These are phyloP conservation scores for Pseudotriccus pelzelni DNA, from an alignment of 2,797 vertebrate species.

Conservation along the genomic window DNA sequence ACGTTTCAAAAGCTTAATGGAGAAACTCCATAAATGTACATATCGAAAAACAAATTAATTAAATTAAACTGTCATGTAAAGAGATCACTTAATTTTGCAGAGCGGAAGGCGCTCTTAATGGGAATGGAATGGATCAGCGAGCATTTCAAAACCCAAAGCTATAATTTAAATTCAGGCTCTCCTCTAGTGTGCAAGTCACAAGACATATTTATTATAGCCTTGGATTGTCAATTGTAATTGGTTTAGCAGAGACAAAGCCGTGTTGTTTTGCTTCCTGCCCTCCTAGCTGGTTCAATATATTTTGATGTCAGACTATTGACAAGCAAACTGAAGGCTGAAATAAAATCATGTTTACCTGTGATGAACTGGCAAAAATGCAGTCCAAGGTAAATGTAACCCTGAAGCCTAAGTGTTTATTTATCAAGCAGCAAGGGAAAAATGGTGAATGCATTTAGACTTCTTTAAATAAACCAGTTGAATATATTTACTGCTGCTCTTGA, in stretches of 20 bases:
- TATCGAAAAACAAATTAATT: constrained; percentile 54
- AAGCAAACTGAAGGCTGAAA: constrained; percentile 23
- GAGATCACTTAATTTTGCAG: constrained; percentile 60
- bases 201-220: constrained; percentile 63
- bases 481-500: not conserved
- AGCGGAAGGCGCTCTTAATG: constrained; percentile 60
- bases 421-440: not conserved
- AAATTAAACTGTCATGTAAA: constrained; percentile 65
- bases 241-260: constrained; percentile 58
- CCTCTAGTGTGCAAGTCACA: constrained; percentile 56
- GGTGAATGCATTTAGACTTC: not conserved
- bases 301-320: constrained; percentile 54
- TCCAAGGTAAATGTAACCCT: not conserved
- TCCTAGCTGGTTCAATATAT: constrained; percentile 32
- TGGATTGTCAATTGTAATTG: constrained; percentile 56
- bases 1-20: constrained; percentile 42
- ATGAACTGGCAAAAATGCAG: constrained; percentile 31
- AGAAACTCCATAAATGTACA: constrained; percentile 16
- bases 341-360: constrained; percentile 15
- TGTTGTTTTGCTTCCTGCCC: constrained; percentile 48
- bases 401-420: not conserved
- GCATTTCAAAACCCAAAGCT: constrained; percentile 65
- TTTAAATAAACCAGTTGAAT: constrained; percentile 10
- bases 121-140: constrained; percentile 66
- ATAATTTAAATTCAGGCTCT: constrained; percentile 65